Conservation (phyloP, 2,888 invertebrate species). For the Caenorhabditis angaria region DNA sequence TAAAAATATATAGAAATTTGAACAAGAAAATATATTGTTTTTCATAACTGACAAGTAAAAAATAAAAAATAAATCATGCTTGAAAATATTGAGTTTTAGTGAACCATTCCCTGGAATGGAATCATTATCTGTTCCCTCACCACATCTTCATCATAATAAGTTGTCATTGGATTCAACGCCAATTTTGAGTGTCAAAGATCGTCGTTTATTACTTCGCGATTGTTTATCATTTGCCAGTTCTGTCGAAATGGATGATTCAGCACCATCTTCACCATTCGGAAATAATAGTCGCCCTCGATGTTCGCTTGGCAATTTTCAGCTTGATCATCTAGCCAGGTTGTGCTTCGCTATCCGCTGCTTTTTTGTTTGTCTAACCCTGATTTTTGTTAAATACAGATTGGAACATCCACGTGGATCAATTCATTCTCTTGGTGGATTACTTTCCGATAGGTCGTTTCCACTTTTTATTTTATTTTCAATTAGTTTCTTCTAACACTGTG, state of each 20-base stretch:
- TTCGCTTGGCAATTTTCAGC: conserved; percentile 39
- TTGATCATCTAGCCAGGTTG: conserved; percentile 38
- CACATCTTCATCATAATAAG: conserved; percentile 25
- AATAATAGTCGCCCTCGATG: conserved; percentile 32
- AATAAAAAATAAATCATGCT: too few relatives aligned
- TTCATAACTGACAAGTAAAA: too few relatives aligned
- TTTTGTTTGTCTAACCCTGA: neutral
- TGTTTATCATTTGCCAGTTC: conserved; percentile 37
- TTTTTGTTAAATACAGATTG: conserved; percentile 30
- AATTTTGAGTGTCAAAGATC: conserved; percentile 23
- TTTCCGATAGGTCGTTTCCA: conserved; percentile 30
- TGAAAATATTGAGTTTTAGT: neutral
- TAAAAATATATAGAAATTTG: too few relatives aligned
- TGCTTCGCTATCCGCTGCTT: neutral
- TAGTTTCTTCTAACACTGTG: conserved; percentile 10
- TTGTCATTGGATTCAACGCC: conserved; percentile 31
- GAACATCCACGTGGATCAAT: conserved; percentile 53
- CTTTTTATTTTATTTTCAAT: neutral
- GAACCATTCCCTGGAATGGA: conserved; percentile 21
- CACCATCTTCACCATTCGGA: conserved; percentile 38
- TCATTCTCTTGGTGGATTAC: conserved; percentile 44
- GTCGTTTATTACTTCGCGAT: conserved; percentile 34
- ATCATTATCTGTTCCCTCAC: conserved; percentile 40
- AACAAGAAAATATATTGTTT: neutral
- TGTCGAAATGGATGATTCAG: conserved; percentile 29